These are phyloP conservation scores for Petrocephalus sullivani DNA, from an alignment of 2,797 vertebrate genomes.

Conservation along the genomic window DNA sequence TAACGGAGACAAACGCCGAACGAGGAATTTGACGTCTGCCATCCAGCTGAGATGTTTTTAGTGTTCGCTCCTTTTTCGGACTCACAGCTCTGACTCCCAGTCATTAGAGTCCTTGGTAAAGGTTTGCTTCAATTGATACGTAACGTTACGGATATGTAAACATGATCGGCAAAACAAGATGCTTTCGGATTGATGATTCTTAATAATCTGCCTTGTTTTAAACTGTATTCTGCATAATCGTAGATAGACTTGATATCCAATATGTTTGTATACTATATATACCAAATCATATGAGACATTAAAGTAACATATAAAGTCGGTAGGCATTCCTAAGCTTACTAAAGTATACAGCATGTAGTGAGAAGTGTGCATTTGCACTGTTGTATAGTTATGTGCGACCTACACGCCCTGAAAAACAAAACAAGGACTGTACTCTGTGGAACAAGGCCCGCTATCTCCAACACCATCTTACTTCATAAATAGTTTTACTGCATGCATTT, in stretches of 20 bases:
- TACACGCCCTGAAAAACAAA: background rate
- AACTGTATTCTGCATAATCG: background rate
- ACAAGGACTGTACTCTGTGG: background rate
- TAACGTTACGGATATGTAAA: background rate
- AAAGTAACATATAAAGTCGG: background rate
- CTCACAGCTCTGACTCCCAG: background rate
- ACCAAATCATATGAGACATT: background rate
- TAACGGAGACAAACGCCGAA: background rate
- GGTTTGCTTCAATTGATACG: background rate
- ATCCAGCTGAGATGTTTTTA: background rate
- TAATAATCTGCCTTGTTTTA: background rate
- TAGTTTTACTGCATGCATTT: background rate
- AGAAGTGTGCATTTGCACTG: background rate
- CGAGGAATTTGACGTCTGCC: background rate
- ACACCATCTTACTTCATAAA: background rate
- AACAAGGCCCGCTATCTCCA: background rate
- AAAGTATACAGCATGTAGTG: background rate
- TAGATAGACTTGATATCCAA: background rate
- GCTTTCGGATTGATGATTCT: background rate
- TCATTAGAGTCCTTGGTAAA: background rate
- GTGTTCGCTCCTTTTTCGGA: background rate
- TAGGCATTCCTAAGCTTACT: too few species aligned
- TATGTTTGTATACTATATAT: background rate
- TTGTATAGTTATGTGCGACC: background rate
- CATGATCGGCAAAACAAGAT: background rate